Base-by-base conservation (phyloP, 1,140 invertebrate species). In the Rhizoglyphus robini region DNA sequence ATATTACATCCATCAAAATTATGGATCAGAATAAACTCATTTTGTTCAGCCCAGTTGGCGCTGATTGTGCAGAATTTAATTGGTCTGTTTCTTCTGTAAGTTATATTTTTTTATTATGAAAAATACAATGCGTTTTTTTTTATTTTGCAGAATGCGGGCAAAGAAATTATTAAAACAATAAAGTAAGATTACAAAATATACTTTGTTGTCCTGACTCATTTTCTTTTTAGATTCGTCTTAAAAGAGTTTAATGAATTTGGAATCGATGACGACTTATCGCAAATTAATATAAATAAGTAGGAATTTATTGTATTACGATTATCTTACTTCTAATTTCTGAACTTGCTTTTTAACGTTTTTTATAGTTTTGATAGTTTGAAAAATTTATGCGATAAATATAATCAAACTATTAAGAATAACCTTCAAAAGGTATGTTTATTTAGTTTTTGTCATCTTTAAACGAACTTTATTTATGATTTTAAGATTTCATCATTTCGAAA, bases 321-420 rank as follows among this genome's bases (percentile, higher is more conserved):
- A 51, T 48, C 36, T 60, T 70, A 46, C 34, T 70, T 69, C 57
- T 58, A 64, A 63, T 64, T 59, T 71, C 69, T 62, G 74, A 75
- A 20, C n/a, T n/a, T n/a, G n/a, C n/a, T n/a, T n/a, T n/a, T n/a
- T n/a, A n/a, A n/a, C n/a, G n/a, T n/a, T n/a, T n/a, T n/a, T n/a
- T n/a, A n/a, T 78, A 89, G 90, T 76, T 96, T 87, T 80, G 90
- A 95, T 71, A 93, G 90, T 78, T 96, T 96, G 90, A 90, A 88
- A 78, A 83, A 79, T 72, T 80, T 96, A 63, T 96, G 93, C 80
- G 91, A 96, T 79, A 84, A 85, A 73, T 97, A 93, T 81, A 97
- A 97, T 79, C 83, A 88, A 76, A 88, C 90, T 69, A 92, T 96
- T 71, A 91, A 95, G 77, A 89, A 86, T 76, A 85, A 95, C 73